Percentiles rank a stretch among this genome's conserved stretches.
Evolutionary conservation across 2,797 vertebrate genomes (phyloP).

Genomic region (Antrozous pallidus): DNA sequence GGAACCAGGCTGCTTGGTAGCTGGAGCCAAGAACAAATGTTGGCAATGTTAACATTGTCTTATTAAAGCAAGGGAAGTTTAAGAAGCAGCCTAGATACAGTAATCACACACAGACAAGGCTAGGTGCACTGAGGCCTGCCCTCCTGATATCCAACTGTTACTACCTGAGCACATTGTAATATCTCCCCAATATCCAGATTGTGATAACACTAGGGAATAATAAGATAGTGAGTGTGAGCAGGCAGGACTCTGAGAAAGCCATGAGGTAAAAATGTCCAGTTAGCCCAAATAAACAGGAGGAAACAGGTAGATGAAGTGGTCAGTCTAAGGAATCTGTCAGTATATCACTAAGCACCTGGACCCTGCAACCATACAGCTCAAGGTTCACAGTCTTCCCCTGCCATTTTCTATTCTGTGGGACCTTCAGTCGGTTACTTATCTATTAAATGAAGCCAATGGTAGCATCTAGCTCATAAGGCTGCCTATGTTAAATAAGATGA

Average conservation of each 20-base stretch:
- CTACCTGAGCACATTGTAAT: not conserved
- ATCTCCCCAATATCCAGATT: not conserved
- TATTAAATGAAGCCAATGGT: not conserved
- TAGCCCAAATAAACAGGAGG: not conserved
- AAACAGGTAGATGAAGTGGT: not conserved
- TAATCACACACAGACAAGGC: not conserved
- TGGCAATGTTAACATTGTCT: not conserved
- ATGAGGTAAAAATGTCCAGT: not conserved
- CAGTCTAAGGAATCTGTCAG: fast-evolving
- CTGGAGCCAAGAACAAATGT: conserved; percentile 34
- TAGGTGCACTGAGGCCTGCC: not conserved
- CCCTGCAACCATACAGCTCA: not conserved
- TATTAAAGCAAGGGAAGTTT: not conserved
- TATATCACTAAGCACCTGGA: not conserved
- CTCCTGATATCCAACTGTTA: not conserved
- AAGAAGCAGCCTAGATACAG: not conserved
- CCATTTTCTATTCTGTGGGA: not conserved
- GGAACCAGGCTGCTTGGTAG: conserved; percentile 11
- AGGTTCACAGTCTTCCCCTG: not conserved
- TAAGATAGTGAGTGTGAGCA: not conserved
- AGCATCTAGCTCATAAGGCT: not conserved
- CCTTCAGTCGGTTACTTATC: not conserved
- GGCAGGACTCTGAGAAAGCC: not conserved
- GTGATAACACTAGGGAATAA: not conserved
- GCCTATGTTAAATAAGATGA: not conserved